Evolutionary conservation across 1,140 invertebrate genomes (phyloP).

Genomic region (Hestina assimilis): DNA sequence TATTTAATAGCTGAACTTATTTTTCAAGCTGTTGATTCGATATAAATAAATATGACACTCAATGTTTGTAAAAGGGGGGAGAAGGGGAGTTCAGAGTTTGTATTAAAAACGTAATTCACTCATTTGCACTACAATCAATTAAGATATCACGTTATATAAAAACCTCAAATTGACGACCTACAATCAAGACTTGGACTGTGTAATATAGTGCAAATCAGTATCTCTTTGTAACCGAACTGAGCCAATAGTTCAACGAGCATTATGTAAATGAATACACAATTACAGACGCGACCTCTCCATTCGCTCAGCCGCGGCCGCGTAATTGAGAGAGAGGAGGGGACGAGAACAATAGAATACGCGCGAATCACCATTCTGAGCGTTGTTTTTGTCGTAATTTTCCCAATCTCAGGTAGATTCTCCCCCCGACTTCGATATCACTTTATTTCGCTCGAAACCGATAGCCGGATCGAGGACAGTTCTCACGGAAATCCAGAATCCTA

Average conservation of each 20-base stretch:
- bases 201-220: neutral
- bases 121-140: too few relatives aligned
- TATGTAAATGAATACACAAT: constrained; percentile 8
- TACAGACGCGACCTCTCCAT: neutral
- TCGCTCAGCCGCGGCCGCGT: neutral
- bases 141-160: too few relatives aligned
- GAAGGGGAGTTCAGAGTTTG: too few relatives aligned
- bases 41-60: too few relatives aligned
- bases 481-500: constrained; percentile 54
- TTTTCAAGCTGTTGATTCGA: too few relatives aligned
- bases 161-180: too few relatives aligned
- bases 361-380: constrained; percentile 30
- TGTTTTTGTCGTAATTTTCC: constrained; percentile 46
- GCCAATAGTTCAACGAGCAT: neutral
- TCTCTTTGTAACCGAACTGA: neutral
- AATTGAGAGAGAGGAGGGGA: constrained; percentile 10
- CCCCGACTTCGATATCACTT: constrained; percentile 29
- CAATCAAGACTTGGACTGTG: too few relatives aligned
- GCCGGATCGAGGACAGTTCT: constrained; percentile 39
- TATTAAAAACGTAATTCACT: too few relatives aligned
- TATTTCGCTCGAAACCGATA: constrained; percentile 21
- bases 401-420: constrained; percentile 31
- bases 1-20: too few relatives aligned
- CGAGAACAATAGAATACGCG: constrained; percentile 16
- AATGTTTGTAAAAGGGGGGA: too few relatives aligned